Conservation (phyloP, 2,113 vertebrate species). For the Catagonus wagneri region DNA sequence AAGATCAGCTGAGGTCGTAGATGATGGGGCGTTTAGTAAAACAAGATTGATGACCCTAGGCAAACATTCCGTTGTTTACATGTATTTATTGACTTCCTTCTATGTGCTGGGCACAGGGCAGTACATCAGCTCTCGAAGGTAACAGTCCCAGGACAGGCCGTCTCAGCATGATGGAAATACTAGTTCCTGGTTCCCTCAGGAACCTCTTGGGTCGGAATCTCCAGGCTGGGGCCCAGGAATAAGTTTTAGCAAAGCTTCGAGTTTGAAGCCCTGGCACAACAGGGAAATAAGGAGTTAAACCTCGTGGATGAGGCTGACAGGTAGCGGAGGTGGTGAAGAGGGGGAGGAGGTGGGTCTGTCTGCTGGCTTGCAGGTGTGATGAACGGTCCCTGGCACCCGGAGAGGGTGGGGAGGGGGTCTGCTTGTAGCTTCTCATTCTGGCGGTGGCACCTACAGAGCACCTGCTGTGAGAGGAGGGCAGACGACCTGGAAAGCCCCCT, state of each 20-base stretch:
- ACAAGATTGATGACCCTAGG: not conserved
- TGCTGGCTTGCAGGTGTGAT: not conserved
- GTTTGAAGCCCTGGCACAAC: not conserved
- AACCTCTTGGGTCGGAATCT: not conserved
- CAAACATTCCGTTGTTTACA: not conserved
- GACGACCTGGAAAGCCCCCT: not conserved
- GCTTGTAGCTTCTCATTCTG: not conserved
- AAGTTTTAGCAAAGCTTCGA: not conserved
- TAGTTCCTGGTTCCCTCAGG: rapidly evolving
- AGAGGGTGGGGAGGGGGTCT: rapidly evolving
- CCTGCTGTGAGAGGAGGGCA: not conserved
- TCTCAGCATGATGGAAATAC: not conserved
- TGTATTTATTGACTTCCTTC: not conserved
- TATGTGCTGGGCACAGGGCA: too few species aligned
- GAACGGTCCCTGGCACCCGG: rapidly evolving
- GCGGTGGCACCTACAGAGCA: not conserved
- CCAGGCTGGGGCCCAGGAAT: not conserved
- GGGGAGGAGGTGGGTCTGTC: too few species aligned
- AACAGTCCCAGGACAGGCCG: too few species aligned
- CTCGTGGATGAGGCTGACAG: rapidly evolving
- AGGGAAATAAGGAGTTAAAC: not conserved
- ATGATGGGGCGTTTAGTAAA: not conserved
- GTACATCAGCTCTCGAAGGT: not conserved
- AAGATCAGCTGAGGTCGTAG: not conserved
- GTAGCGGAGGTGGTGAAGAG: not conserved